Percentiles rank a stretch among this genome's conserved stretches.
These are phyloP conservation scores for Resseliella maxima DNA, from an alignment of 2,888 invertebrate species.

Conservation along the genomic window DNA sequence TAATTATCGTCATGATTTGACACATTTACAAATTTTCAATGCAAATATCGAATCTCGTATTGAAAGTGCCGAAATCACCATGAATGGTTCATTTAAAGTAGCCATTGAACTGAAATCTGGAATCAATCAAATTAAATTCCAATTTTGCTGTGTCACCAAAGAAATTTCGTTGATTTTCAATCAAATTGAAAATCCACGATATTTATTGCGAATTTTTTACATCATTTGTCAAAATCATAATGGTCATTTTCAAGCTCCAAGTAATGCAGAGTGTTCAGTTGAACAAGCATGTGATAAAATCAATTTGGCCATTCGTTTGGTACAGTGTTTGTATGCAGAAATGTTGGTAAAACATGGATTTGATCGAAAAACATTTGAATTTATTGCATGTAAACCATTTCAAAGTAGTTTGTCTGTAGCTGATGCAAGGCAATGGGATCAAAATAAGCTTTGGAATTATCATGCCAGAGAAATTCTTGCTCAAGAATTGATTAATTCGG, in stretches of 20 bases:
- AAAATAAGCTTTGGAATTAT: slow-evolving; percentile 84
- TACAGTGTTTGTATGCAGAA: slow-evolving; percentile 89
- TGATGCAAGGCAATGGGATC: slow-evolving; percentile 78
- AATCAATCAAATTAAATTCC: not conserved
- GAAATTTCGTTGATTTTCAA: not conserved
- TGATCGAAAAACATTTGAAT: slow-evolving; percentile 82
- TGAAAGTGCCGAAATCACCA: not conserved
- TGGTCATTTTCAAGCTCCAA: slow-evolving; percentile 77
- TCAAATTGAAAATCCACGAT: not conserved
- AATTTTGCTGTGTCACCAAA: not conserved
- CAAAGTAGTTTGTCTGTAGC: slow-evolving; percentile 75
- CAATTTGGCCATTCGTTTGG: slow-evolving; percentile 78
- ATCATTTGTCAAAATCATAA: slow-evolving; percentile 84
- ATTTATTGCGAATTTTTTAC: slow-evolving; percentile 70
- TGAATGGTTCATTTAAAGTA: not conserved
- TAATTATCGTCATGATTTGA: not conserved
- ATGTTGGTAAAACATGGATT: slow-evolving; percentile 84
- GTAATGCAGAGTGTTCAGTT: slow-evolving; percentile 66
- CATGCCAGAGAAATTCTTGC: slow-evolving; percentile 87
- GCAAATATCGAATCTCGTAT: not conserved
- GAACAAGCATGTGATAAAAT: slow-evolving; percentile 82
- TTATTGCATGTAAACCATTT: slow-evolving; percentile 83
- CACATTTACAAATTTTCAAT: not conserved
- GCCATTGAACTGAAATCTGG: not conserved
- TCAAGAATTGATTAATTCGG: slow-evolving; percentile 72